Conservation (phyloP, 1,140 invertebrate genomes). For the Lucilia sericata region DNA sequence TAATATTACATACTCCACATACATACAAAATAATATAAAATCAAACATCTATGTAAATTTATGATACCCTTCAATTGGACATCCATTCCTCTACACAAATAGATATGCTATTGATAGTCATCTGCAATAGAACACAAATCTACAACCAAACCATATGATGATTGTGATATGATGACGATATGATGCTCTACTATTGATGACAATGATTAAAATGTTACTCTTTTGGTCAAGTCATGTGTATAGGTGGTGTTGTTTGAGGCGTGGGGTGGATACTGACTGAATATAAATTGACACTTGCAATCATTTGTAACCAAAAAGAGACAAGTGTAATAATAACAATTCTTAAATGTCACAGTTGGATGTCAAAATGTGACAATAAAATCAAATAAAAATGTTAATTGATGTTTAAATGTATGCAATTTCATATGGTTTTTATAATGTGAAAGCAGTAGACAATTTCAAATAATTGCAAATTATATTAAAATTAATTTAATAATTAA, state of each 20-base stretch:
- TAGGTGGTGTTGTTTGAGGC: too few species aligned
- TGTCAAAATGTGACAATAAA: not conserved
- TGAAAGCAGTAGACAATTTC: too few species aligned
- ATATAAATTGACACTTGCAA: not conserved
- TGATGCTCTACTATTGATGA: too few species aligned
- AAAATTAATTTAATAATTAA: too few species aligned
- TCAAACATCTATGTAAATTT: not conserved
- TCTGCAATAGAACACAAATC: not conserved
- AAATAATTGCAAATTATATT: too few species aligned
- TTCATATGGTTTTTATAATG: too few species aligned
- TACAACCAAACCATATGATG: not conserved
- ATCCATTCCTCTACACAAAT: not conserved
- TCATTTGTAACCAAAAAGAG: not conserved
- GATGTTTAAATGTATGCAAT: not conserved
- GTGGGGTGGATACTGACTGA: not conserved
- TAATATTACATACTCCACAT: too few species aligned
- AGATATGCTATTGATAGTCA: not conserved
- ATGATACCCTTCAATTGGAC: not conserved
- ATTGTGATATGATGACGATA: too few species aligned
- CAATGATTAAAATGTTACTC: too few species aligned
- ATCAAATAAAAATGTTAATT: not conserved
- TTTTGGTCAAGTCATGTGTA: too few species aligned
- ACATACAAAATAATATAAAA: too few species aligned
- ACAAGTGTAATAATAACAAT: not conserved
- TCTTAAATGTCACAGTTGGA: not conserved